Evolutionary conservation across 2,113 vertebrate genomes (phyloP).

Genomic region (Rhinopomastus cyanomelas): DNA sequence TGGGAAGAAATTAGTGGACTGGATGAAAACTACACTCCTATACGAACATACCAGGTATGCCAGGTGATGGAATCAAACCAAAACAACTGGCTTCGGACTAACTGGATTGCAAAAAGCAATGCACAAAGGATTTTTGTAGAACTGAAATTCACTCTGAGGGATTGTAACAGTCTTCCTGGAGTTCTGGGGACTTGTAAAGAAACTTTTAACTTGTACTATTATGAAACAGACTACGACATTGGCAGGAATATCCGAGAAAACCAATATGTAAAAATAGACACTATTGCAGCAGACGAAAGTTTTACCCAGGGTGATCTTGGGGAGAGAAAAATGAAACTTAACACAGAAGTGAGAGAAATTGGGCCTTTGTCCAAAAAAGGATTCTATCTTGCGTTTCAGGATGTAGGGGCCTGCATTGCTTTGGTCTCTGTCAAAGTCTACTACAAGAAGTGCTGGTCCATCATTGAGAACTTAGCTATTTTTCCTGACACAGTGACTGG

Average conservation of each 20-base stretch:
- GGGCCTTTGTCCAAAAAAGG: conserved; percentile 94
- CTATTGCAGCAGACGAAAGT: conserved; percentile 99
- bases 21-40: conserved; percentile 98
- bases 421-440: conserved; percentile 99
- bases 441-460: conserved; percentile 99
- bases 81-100: conserved; percentile 99
- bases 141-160: conserved; percentile 99
- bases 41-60: conserved; percentile 99
- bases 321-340: conserved; percentile 99
- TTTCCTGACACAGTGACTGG: conserved; percentile 99
- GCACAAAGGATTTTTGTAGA: conserved; percentile 99
- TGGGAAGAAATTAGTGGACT: conserved; percentile 99
- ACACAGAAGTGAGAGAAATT: conserved; percentile 98
- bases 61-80: conserved; percentile 99
- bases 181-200: conserved; percentile 99
- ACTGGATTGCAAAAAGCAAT: conserved; percentile 98
- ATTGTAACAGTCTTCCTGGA: conserved; percentile 99
- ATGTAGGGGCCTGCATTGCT: conserved; percentile 97
- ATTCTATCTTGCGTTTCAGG: conserved; percentile 99
- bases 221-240: conserved; percentile 96
- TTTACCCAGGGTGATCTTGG: conserved; percentile 99
- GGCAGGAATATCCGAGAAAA: conserved; percentile 96
- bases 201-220: conserved; percentile 99
- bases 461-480: conserved; percentile 98
- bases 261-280: conserved; percentile 98